Conservation (phyloP, 1,140 invertebrate species). For the Ceratina calcarata region DNA sequence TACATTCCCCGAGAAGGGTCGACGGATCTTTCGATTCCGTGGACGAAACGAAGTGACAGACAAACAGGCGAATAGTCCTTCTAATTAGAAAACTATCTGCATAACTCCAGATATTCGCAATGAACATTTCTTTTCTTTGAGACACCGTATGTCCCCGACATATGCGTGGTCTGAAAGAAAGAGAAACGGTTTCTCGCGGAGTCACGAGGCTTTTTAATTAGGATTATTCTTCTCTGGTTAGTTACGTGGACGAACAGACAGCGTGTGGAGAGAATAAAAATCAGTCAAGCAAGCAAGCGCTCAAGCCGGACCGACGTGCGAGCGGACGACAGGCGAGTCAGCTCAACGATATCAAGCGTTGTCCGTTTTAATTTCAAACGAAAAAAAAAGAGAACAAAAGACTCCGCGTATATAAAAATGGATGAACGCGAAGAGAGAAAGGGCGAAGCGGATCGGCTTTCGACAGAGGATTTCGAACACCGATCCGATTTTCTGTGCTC, state of each 20-base stretch:
- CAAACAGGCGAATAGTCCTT: neutral
- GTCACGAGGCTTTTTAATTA: no score
- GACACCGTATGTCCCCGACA: no score
- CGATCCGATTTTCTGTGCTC: neutral
- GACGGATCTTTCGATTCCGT: no score
- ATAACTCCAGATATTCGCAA: no score
- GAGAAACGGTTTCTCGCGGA: no score
- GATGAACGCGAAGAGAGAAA: neutral
- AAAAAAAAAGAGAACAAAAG: neutral
- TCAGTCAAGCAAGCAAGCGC: constrained; percentile 25
- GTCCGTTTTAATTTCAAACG: neutral
- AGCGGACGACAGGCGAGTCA: constrained; percentile 7
- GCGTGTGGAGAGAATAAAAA: constrained; percentile 8
- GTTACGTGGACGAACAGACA: neutral
- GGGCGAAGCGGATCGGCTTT: neutral
- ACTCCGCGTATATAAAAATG: neutral
- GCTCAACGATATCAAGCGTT: neutral
- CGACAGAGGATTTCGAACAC: neutral
- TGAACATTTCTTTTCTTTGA: no score
- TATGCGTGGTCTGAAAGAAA: no score
- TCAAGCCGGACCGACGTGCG: constrained; percentile 10
- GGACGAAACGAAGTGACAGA: neutral
- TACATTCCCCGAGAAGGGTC: constrained; percentile 10
- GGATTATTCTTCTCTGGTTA: neutral
- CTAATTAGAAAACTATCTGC: no score